Percentiles rank a stretch among this genome's conserved stretches.
These are phyloP conservation scores for Eumaeus atala DNA, from an alignment of 1,140 invertebrate species.

Conservation along the genomic window DNA sequence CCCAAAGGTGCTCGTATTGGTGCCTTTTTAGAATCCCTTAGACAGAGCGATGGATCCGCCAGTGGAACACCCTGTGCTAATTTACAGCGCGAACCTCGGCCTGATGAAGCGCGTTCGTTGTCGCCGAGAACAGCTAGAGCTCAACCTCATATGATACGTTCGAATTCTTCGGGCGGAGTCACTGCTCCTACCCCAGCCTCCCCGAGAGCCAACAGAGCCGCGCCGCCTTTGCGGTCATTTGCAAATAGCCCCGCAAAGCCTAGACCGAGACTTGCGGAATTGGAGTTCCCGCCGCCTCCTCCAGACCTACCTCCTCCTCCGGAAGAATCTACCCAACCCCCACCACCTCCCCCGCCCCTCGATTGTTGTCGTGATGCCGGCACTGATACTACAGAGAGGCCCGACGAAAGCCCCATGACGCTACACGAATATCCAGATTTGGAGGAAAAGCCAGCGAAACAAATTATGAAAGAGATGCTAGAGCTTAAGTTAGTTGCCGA, in stretches of 20 bases:
- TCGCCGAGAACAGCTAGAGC: slow-evolving; percentile 79
- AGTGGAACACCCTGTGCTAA: slow-evolving; percentile 56
- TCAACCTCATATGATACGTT: slow-evolving; percentile 87
- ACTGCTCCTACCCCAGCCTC: slow-evolving; percentile 76
- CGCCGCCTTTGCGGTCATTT: slow-evolving; percentile 75
- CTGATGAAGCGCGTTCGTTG: slow-evolving; percentile 64
- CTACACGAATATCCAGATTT: slow-evolving; percentile 31
- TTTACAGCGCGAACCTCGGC: slow-evolving; percentile 46
- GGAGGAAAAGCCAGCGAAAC: slow-evolving; percentile 54
- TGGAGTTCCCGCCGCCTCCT: slow-evolving; percentile 90
- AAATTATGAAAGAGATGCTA: slow-evolving; percentile 83
- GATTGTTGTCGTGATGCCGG: slow-evolving; percentile 75
- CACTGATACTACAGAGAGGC: slow-evolving; percentile 32
- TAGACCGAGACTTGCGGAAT: slow-evolving; percentile 81
- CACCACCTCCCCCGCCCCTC: slow-evolving; percentile 57
- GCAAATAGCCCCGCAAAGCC: slow-evolving; percentile 71
- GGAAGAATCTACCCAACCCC: slow-evolving; percentile 75
- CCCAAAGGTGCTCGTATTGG: slow-evolving; percentile 97
- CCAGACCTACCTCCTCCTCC: slow-evolving; percentile 84
- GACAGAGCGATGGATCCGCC: slow-evolving; percentile 79
- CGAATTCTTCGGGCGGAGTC: slow-evolving; percentile 87
- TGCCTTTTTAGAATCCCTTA: slow-evolving; percentile 93
- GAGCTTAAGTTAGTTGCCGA: slow-evolving; percentile 86
- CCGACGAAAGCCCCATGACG: slow-evolving; percentile 32
- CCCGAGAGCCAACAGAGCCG: slow-evolving; percentile 46